Conservation (phyloP, 2,888 invertebrate species). For the Azorinus chamasolen region DNA sequence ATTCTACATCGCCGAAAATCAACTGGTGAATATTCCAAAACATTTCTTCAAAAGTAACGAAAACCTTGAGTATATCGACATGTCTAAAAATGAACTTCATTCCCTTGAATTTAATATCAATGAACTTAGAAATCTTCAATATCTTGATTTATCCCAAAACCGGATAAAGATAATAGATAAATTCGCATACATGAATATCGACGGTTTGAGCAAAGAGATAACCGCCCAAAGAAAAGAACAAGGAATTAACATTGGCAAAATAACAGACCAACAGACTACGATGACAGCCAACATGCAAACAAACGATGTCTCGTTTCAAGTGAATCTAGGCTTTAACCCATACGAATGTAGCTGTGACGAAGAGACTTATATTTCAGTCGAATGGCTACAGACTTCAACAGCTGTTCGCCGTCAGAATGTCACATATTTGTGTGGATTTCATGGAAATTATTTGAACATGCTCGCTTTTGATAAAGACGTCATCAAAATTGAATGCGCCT, state of each 20-base stretch:
- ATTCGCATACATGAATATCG: neutral
- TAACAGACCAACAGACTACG: too few species aligned
- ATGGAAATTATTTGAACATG: neutral
- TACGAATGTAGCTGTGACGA: conserved; percentile 15
- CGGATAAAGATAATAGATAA: neutral
- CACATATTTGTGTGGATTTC: conserved; percentile 6
- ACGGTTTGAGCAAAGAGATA: too few species aligned
- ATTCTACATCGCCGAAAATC: conserved; percentile 13
- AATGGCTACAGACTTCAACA: conserved; percentile 10
- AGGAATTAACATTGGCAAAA: too few species aligned
- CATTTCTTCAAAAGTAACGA: conserved; percentile 13
- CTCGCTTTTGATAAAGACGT: neutral
- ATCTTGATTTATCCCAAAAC: conserved; percentile 17
- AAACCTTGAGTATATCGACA: conserved; percentile 2
- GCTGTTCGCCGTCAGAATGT: neutral
- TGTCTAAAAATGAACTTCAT: conserved; percentile 7
- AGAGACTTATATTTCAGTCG: neutral
- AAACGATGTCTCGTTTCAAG: neutral
- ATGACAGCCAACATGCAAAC: too few species aligned
- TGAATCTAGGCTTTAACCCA: conserved; percentile 6
- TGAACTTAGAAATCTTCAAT: conserved; percentile 5
- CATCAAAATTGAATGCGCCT: neutral
- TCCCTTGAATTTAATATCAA: conserved; percentile 12
- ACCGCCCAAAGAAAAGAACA: too few species aligned
- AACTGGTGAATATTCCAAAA: conserved; percentile 2